Percentiles rank a stretch among this genome's conserved stretches.
Conservation (phyloP, 2,113 vertebrate genomes). For the Oostethus manadensis region DNA sequence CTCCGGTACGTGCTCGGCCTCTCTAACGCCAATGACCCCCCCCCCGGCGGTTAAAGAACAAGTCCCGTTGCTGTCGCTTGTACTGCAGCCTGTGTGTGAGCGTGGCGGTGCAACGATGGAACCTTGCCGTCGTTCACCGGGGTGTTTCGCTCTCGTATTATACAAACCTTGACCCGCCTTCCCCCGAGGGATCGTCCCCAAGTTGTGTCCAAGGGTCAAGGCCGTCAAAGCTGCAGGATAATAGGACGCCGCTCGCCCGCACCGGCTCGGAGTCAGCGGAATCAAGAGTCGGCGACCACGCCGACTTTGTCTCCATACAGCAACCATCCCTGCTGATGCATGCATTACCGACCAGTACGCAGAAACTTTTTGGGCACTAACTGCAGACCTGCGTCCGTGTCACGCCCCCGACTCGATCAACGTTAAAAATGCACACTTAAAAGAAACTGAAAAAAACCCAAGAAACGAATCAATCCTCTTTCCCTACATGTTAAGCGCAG, state of each 20-base stretch:
- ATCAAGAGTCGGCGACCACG: conserved; percentile 14
- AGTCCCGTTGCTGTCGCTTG: conserved; percentile 48
- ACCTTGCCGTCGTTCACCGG: conserved; percentile 15
- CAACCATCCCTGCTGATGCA: conserved; percentile 24
- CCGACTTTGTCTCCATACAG: conserved; percentile 22
- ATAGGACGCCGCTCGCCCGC: conserved; percentile 39
- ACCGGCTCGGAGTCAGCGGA: conserved; percentile 51
- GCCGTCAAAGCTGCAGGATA: conserved; percentile 56
- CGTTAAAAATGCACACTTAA: conserved; percentile 38
- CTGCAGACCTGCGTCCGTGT: background rate
- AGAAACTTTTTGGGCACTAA: conserved; percentile 3
- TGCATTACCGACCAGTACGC: conserved; percentile 10
- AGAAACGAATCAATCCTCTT: conserved; percentile 28
- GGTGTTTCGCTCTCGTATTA: conserved; percentile 33
- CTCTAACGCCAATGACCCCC: conserved; percentile 59
- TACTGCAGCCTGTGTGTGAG: conserved; percentile 5
- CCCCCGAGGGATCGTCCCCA: conserved; percentile 31
- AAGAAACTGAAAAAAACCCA: background rate
- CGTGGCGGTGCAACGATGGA: conserved; percentile 17
- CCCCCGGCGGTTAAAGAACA: conserved; percentile 36
- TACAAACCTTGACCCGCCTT: conserved; percentile 45
- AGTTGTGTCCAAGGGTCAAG: conserved; percentile 44
- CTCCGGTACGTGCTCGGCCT: conserved; percentile 54
- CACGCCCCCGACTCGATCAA: conserved; percentile 16
- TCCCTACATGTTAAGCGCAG: conserved; percentile 33